Evolutionary conservation across 2,113 vertebrate genomes (phyloP).

Genomic region (Cyprinodon brontotheroides): DNA sequence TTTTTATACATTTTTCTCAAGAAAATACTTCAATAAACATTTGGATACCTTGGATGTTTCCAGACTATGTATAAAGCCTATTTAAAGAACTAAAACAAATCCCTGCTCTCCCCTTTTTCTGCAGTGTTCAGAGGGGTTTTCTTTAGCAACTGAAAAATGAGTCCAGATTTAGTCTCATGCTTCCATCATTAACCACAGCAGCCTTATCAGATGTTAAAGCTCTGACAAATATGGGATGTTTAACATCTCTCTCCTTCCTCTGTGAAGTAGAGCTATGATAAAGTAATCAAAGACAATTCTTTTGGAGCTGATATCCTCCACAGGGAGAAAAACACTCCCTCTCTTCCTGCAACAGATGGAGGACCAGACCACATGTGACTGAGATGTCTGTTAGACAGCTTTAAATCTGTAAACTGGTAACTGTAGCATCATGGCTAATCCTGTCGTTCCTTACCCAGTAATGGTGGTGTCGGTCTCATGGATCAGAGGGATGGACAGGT

Average conservation of each 20-base stretch:
- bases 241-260: slow-evolving; percentile 58
- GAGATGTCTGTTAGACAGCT: background rate
- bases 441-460: slow-evolving; percentile 83
- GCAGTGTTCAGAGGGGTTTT: slow-evolving; percentile 17
- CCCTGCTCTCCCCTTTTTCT: background rate
- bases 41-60: background rate
- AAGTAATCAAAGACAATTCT: slow-evolving; percentile 65
- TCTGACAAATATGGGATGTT: slow-evolving; percentile 53
- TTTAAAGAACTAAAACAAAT: no score
- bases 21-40: background rate
- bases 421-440: background rate
- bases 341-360: slow-evolving; percentile 36
- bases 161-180: slow-evolving; percentile 35
- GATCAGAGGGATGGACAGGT: slow-evolving; percentile 85
- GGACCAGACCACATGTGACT: slow-evolving; percentile 7
- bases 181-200: slow-evolving; percentile 53
- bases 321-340: slow-evolving; percentile 37
- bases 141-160: slow-evolving; percentile 35
- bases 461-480: slow-evolving; percentile 95
- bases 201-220: slow-evolving; percentile 66
- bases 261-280: slow-evolving; percentile 58
- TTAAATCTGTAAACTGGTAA: background rate
- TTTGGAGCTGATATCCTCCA: slow-evolving; percentile 65
- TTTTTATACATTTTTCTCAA: background rate
- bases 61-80: background rate